Conservation (phyloP, 1,140 invertebrate species). For the Lutraria rhynchaena region DNA sequence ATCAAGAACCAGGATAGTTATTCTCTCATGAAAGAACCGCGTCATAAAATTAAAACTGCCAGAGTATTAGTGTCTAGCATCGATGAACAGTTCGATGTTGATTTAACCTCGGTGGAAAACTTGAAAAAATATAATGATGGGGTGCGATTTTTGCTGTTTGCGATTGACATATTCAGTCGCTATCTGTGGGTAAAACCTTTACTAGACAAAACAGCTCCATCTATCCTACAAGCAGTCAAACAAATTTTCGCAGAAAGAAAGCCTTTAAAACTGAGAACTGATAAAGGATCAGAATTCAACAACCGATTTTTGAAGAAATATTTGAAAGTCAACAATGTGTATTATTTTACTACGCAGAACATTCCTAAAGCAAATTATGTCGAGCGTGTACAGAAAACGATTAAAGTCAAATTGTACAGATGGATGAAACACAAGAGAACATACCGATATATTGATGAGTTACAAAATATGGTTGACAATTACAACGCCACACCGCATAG, state of each 20-base stretch:
- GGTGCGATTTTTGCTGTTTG: conserved; percentile 46
- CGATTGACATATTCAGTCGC: conserved; percentile 58
- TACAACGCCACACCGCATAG: conserved; percentile 60
- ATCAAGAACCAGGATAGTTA: conserved; percentile 49
- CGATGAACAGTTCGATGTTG: conserved; percentile 48
- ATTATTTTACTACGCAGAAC: conserved; percentile 56
- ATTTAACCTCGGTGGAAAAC: conserved; percentile 52
- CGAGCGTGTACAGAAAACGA: conserved; percentile 49
- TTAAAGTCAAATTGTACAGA: conserved; percentile 58
- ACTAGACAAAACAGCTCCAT: conserved; percentile 58
- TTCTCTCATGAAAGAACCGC: not conserved
- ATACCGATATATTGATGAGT: conserved; percentile 37
- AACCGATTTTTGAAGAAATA: conserved; percentile 40
- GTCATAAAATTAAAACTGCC: conserved; percentile 21
- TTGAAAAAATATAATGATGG: conserved; percentile 52
- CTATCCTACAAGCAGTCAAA: conserved; percentile 56
- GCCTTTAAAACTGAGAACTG: conserved; percentile 33
- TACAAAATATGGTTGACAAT: conserved; percentile 43
- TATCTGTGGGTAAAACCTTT: conserved; percentile 58
- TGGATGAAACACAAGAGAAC: conserved; percentile 28
- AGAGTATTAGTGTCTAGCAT: conserved; percentile 14
- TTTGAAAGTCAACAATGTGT: conserved; percentile 38
- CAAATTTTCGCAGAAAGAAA: conserved; percentile 14
- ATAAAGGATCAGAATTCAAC: conserved; percentile 58
- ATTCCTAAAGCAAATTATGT: conserved; percentile 56